These are phyloP conservation scores for Suricata suricatta DNA, from an alignment of 2,113 vertebrate species.

Conservation along the genomic window DNA sequence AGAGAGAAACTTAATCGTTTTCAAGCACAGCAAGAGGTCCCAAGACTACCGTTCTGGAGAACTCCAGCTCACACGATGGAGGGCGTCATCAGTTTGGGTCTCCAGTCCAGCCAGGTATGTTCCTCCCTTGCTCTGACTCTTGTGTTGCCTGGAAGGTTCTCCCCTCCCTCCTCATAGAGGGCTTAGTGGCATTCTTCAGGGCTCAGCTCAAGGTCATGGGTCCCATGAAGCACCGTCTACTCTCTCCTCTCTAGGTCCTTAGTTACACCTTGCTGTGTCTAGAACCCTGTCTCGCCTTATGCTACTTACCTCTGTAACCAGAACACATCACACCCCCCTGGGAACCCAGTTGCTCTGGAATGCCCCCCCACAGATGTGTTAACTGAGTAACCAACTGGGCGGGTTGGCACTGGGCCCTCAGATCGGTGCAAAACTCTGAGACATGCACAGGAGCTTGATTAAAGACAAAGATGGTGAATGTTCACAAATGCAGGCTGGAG, in stretches of 20 bases:
- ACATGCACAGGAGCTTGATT: neutral
- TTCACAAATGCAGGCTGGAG: neutral
- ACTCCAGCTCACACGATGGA: rapidly evolving
- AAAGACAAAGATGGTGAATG: neutral
- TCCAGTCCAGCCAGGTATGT: too few relatives aligned
- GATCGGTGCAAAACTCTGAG: neutral
- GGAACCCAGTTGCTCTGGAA: neutral
- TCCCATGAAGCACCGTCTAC: neutral
- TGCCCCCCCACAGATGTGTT: too few relatives aligned
- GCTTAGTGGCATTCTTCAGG: too few relatives aligned
- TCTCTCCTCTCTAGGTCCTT: neutral
- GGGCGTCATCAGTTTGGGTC: neutral
- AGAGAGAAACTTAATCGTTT: neutral
- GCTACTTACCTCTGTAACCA: neutral
- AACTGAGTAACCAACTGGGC: neutral
- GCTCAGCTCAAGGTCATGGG: neutral
- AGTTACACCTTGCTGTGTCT: neutral
- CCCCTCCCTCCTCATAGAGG: neutral
- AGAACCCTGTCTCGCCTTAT: too few relatives aligned
- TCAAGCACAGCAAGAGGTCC: neutral
- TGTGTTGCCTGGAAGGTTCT: neutral
- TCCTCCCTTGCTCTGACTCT: too few relatives aligned
- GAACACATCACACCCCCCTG: neutral
- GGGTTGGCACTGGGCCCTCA: too few relatives aligned
- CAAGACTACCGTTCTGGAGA: neutral